Percentiles rank a stretch among this genome's conserved stretches.
Conservation (phyloP, 1,140 invertebrate species). For the Apis mellifera region Amel_HAv3.1 CM009942.2:9772501-9773000, state of each 20-base stretch:
- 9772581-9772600: conserved; percentile 62
- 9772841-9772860: too few relatives aligned
- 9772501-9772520: conserved; percentile 74
- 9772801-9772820: not conserved
- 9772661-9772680: conserved; percentile 32
- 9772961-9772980: not conserved
- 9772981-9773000: too few relatives aligned
- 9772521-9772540: conserved; percentile 72
- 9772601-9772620: conserved; percentile 37
- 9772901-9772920: too few relatives aligned
- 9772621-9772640: not conserved
- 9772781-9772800: not conserved
- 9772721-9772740: conserved; percentile 23
- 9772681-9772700: conserved; percentile 58
- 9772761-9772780: conserved; percentile 8
- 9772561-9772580: conserved; percentile 71
- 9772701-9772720: conserved; percentile 1
- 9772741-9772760: not conserved
- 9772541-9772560: conserved; percentile 71
- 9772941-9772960: not conserved
- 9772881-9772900: not conserved
- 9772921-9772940: not conserved
- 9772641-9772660: not conserved
- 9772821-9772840: not conserved
- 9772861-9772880: not conserved